These are phyloP conservation scores for Congeria kusceri DNA, from an alignment of 2,888 invertebrate species.

Conservation along the genomic window DNA sequence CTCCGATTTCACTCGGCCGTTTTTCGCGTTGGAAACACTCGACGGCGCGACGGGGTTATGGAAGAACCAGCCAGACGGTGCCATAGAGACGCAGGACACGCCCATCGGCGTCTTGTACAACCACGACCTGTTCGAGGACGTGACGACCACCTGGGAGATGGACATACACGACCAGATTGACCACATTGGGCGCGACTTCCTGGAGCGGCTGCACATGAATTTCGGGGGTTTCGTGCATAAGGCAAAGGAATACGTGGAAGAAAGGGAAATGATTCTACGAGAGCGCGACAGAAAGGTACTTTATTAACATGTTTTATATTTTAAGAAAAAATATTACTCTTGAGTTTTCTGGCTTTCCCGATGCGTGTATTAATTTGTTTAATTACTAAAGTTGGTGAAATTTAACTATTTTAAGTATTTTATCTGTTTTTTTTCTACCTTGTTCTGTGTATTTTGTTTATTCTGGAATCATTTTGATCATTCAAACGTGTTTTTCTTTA, in stretches of 20 bases:
- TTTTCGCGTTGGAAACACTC: constrained; percentile 74
- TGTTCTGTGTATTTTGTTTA: no score
- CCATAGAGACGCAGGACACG: constrained; percentile 62
- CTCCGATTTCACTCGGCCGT: constrained; percentile 80
- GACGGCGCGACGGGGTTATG: constrained; percentile 69
- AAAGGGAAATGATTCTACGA: constrained; percentile 75
- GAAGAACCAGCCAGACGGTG: constrained; percentile 73
- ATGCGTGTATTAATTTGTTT: no score
- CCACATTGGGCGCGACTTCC: constrained; percentile 77
- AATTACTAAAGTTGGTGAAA: no score
- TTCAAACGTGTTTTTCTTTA: no score
- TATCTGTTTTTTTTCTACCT: no score
- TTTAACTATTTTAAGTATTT: no score
- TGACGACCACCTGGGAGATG: constrained; percentile 79
- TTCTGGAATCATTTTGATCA: no score
- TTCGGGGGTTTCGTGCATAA: constrained; percentile 78
- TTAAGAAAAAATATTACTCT: no score
- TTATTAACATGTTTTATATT: background rate
- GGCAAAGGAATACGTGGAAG: constrained; percentile 79
- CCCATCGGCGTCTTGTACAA: constrained; percentile 76
- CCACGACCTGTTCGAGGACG: constrained; percentile 79
- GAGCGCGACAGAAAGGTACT: constrained; percentile 76
- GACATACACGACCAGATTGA: constrained; percentile 83
- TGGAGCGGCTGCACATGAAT: constrained; percentile 78
- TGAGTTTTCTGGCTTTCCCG: no score